These are phyloP conservation scores for Belonocnema kinseyi DNA, from an alignment of 1,140 invertebrate genomes.

Conservation along the genomic window DNA sequence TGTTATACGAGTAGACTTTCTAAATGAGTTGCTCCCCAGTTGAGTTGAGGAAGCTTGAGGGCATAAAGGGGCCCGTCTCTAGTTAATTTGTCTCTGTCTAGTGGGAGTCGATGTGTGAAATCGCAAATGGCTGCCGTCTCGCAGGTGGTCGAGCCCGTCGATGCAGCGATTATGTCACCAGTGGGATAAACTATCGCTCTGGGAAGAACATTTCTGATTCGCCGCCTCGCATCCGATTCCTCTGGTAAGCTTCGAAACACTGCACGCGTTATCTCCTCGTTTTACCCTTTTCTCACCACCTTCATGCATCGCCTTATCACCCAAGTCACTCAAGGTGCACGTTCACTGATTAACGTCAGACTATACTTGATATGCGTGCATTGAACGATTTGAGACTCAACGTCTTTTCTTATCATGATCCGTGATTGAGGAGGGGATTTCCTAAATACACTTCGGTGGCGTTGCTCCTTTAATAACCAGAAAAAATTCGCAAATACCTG, in stretches of 20 bases:
- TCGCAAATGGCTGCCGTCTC: conserved; percentile 36
- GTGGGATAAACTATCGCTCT: conserved; percentile 51
- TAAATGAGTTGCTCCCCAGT: too few species aligned
- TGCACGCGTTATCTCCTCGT: conserved; percentile 52
- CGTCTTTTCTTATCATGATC: too few species aligned
- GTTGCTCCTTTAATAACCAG: too few species aligned
- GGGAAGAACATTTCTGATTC: conserved; percentile 41
- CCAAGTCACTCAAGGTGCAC: conserved; percentile 19
- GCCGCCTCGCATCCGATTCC: conserved; percentile 58
- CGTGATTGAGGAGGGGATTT: too few species aligned
- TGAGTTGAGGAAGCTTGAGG: too few species aligned
- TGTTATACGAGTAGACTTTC: too few species aligned
- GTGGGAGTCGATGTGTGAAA: too few species aligned
- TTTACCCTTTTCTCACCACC: conserved; percentile 43
- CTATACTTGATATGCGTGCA: background rate
- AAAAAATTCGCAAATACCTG: too few species aligned
- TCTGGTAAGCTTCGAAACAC: conserved; percentile 39
- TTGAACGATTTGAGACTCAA: background rate
- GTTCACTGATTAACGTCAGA: background rate
- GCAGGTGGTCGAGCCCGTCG: conserved; percentile 59
- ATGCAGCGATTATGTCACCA: conserved; percentile 61
- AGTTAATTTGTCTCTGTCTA: too few species aligned
- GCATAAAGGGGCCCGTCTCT: too few species aligned
- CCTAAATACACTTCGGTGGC: too few species aligned
- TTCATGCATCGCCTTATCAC: conserved; percentile 32